Percentiles rank a stretch among this genome's conserved stretches.
Evolutionary conservation across 2,113 vertebrate species (phyloP).

Genomic region (Albula glossodonta): DNA sequence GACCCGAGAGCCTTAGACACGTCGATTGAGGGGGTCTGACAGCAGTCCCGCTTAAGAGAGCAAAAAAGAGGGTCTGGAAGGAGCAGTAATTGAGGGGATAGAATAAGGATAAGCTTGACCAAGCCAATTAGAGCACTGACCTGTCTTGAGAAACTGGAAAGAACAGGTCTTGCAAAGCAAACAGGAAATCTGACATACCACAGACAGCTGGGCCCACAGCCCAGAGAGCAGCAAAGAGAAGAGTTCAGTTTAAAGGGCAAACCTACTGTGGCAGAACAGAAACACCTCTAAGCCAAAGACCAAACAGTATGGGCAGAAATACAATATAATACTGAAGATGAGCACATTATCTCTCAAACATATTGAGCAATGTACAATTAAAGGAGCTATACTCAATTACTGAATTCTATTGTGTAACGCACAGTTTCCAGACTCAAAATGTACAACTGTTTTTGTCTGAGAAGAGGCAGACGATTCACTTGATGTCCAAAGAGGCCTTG

Average conservation of each 20-base stretch:
- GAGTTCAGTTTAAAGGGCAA: neutral
- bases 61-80: slow-evolving; percentile 9
- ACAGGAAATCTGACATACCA: slow-evolving; percentile 14
- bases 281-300: neutral
- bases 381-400: neutral
- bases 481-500: too few relatives aligned
- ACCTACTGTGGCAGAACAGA: neutral
- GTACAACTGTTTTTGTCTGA: too few relatives aligned
- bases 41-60: slow-evolving; percentile 40
- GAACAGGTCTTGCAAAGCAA: slow-evolving; percentile 12
- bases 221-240: neutral
- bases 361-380: neutral
- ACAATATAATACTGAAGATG: neutral
- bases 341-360: neutral
- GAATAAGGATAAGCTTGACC: slow-evolving; percentile 37
- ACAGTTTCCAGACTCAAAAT: too few relatives aligned
- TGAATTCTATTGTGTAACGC: neutral
- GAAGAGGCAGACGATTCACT: neutral
- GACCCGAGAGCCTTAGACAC: slow-evolving; percentile 12
- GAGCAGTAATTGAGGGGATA: slow-evolving; percentile 35
- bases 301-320: neutral
- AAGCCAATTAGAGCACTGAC: slow-evolving; percentile 43
- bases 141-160: slow-evolving; percentile 22
- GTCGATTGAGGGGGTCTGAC: slow-evolving; percentile 30
- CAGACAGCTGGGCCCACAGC: neutral